A percentile compares a stretch with the other conserved stretches of the same genome.
Conservation (phyloP, 2,888 invertebrate genomes). For the Xylota sylvarum region DNA sequence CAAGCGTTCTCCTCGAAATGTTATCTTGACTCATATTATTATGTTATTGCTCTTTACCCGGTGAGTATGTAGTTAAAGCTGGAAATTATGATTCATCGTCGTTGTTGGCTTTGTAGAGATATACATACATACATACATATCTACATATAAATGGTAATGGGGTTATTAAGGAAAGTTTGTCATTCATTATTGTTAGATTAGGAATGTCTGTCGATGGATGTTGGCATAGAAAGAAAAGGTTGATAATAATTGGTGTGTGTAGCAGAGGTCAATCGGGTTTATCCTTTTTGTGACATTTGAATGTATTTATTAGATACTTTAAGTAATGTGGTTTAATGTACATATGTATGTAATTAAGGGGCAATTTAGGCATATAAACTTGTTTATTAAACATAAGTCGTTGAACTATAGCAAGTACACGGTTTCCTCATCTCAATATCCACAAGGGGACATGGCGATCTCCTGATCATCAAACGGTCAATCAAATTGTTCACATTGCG, state of each 20-base stretch:
- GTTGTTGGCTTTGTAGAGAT: neutral
- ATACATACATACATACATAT: no score
- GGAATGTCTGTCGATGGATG: neutral
- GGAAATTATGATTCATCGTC: slow-evolving; percentile 43
- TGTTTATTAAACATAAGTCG: no score
- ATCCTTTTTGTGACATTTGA: no score
- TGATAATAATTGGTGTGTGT: neutral
- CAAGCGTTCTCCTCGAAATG: slow-evolving; percentile 23
- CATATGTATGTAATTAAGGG: no score
- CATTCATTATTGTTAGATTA: slow-evolving; percentile 32
- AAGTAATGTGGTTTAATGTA: no score
- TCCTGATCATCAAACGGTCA: no score
- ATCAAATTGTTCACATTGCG: no score
- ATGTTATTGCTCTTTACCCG: slow-evolving; percentile 27
- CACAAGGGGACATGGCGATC: no score
- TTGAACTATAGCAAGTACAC: no score
- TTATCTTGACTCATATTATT: slow-evolving; percentile 34
- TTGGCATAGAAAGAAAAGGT: neutral
- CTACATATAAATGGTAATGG: slow-evolving; percentile 23
- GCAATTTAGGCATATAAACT: no score
- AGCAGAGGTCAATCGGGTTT: neutral
- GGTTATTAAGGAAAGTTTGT: slow-evolving; percentile 22
- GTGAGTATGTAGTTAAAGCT: slow-evolving; percentile 16
- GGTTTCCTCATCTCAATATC: no score
- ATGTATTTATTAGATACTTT: no score